Evolutionary conservation across 2,113 vertebrate species (phyloP).

Genomic region (Rhynchomys soricoides): DNA sequence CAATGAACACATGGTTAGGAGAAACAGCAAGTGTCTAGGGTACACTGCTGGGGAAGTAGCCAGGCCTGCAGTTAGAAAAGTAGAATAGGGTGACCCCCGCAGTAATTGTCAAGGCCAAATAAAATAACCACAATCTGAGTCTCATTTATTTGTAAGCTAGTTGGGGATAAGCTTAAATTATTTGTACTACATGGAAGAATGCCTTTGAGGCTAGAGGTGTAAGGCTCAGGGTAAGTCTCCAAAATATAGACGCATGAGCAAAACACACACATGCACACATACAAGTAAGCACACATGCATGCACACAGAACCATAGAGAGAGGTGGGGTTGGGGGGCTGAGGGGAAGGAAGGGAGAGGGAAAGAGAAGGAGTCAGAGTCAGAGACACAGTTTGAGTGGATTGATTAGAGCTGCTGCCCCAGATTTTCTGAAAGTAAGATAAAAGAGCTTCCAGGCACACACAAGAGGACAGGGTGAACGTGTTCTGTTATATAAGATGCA

Average conservation of each 20-base stretch:
- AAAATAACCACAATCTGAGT: too few species aligned
- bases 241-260: not conserved
- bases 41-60: too few species aligned
- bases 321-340: too few species aligned
- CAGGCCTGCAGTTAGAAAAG: too few species aligned
- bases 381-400: not conserved
- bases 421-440: constrained; percentile 31
- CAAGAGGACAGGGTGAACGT: not conserved
- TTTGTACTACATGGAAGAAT: not conserved
- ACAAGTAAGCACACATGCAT: not conserved
- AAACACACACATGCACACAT: not conserved
- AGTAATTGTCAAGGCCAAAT: too few species aligned
- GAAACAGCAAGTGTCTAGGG: too few species aligned
- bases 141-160: too few species aligned
- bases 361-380: too few species aligned
- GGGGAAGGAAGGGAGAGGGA: not conserved
- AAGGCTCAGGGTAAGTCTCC: not conserved
- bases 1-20: too few species aligned
- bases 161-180: too few species aligned
- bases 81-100: too few species aligned
- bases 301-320: too few species aligned
- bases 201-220: not conserved
- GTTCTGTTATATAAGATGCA: constrained; percentile 20
- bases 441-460: not conserved
- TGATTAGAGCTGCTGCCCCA: not conserved